Evolutionary conservation across 1,140 invertebrate genomes (phyloP).

Genomic region (Hyles vespertilio): DNA sequence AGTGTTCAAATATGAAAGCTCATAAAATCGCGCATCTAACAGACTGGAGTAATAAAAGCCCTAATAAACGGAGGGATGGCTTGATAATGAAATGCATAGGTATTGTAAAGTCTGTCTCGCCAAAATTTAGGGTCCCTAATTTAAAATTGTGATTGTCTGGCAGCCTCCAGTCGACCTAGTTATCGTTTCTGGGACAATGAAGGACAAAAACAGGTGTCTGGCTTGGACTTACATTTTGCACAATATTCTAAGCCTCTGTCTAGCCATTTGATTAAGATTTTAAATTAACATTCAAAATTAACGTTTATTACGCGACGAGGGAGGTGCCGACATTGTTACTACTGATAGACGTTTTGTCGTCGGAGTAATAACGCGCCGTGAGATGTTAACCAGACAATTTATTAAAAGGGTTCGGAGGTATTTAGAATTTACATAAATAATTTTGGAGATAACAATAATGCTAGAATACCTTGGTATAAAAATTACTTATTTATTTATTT

Average conservation of each 20-base stretch:
- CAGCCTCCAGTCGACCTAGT: slow-evolving; percentile 59
- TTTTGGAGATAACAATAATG: too few relatives aligned
- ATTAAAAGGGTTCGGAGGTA: too few relatives aligned
- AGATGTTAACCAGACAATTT: too few relatives aligned
- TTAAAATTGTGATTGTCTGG: slow-evolving; percentile 72
- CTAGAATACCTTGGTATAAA: too few relatives aligned
- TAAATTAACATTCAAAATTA: slow-evolving; percentile 14
- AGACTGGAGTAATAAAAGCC: slow-evolving; percentile 25
- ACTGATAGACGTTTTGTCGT: too few relatives aligned
- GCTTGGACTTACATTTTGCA: slow-evolving; percentile 47
- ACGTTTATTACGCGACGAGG: background rate
- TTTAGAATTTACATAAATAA: too few relatives aligned
- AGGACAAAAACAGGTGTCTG: slow-evolving; percentile 67
- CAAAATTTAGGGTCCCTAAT: slow-evolving; percentile 51
- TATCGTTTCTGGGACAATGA: slow-evolving; percentile 56
- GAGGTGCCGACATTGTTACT: too few relatives aligned
- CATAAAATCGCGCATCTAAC: background rate
- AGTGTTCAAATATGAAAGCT: too few relatives aligned
- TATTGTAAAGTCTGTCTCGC: slow-evolving; percentile 34
- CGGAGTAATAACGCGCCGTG: too few relatives aligned
- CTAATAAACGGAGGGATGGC: slow-evolving; percentile 23
- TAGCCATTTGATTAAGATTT: slow-evolving; percentile 45
- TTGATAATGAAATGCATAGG: slow-evolving; percentile 35
- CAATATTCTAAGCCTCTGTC: slow-evolving; percentile 57
- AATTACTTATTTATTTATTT: too few relatives aligned